phyloP scores from a whole-genome alignment of 2,797 vertebrate species.

The Sylvia borin region DNA sequence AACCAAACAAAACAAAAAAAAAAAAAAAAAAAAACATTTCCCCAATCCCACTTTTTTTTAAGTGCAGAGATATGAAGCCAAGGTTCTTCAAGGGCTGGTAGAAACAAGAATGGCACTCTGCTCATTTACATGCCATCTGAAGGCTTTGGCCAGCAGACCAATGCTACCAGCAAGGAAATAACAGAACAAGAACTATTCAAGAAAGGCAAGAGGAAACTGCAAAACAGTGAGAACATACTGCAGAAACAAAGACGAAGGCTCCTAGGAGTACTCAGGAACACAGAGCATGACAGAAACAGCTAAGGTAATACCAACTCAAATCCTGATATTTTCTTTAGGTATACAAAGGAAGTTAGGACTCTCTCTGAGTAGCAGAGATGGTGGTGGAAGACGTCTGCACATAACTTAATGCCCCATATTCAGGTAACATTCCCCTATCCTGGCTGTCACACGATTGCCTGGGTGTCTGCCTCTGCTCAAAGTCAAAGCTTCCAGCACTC shows the following conservation, averaged over 20 bases:
- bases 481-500: background rate
- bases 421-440: background rate
- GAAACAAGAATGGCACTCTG: background rate
- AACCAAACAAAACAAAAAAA: no score
- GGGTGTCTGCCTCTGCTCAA: background rate
- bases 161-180: background rate
- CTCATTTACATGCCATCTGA: background rate
- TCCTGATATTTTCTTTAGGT: background rate
- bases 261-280: background rate
- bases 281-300: background rate
- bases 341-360: background rate
- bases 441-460: background rate
- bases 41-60: background rate
- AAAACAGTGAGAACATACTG: background rate
- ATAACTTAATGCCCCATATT: background rate
- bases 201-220: background rate
- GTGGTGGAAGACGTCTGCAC: background rate
- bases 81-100: background rate
- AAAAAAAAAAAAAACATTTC: background rate
- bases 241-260: background rate
- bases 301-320: background rate
- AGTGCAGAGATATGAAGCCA: background rate
- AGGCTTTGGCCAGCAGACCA: background rate
- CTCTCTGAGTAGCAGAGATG: background rate
- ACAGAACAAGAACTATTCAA: background rate